These are phyloP conservation scores for Pterocles gutturalis DNA, from an alignment of 2,113 vertebrate species.

Conservation along the genomic window DNA sequence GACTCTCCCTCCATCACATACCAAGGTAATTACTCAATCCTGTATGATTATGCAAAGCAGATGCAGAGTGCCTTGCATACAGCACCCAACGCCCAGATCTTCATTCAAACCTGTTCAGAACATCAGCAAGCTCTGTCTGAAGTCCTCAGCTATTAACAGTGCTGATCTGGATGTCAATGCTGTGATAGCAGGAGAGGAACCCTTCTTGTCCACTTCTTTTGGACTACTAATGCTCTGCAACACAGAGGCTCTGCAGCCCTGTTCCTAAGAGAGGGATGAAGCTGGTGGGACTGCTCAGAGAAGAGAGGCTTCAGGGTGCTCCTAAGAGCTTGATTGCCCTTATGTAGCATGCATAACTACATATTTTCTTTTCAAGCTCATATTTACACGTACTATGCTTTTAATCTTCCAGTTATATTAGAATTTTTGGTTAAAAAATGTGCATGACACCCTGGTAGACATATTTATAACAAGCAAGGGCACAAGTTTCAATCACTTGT, in stretches of 20 bases:
- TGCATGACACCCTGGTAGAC: slow-evolving; percentile 24
- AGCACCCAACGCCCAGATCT: neutral
- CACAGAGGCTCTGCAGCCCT: neutral
- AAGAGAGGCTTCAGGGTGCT: neutral
- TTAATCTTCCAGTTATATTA: neutral
- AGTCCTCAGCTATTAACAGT: neutral
- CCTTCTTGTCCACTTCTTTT: neutral
- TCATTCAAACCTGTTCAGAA: neutral
- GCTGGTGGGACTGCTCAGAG: neutral
- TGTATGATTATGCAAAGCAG: neutral
- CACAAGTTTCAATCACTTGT: slow-evolving; percentile 59
- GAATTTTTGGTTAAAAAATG: slow-evolving; percentile 65
- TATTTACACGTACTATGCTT: neutral
- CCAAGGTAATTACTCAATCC: neutral
- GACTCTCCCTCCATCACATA: neutral
- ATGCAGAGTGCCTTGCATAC: neutral
- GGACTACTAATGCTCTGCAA: neutral
- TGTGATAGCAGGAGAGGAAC: neutral
- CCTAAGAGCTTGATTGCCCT: neutral
- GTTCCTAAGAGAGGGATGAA: neutral
- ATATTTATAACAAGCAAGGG: slow-evolving; percentile 66
- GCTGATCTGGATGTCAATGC: neutral
- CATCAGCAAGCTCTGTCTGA: neutral
- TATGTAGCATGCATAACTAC: neutral
- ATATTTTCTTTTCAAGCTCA: neutral